phyloP scores from a whole-genome alignment of 2,797 vertebrate genomes.

The Paedocypris micromegethes region DNA sequence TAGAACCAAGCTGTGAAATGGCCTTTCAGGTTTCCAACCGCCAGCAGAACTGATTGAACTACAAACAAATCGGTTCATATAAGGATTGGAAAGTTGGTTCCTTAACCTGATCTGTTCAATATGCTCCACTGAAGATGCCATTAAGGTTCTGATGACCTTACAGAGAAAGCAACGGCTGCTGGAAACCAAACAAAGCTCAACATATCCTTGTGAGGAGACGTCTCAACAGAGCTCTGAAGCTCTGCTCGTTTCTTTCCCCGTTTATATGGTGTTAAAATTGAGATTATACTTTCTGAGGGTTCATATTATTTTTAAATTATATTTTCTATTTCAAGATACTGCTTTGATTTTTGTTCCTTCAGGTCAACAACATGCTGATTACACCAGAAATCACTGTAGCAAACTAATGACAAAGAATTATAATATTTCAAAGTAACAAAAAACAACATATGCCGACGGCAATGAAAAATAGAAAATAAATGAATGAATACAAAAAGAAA shows the following conservation, averaged over 20 bases:
- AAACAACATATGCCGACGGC: no score
- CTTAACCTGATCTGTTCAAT: conserved; percentile 48
- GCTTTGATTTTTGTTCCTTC: no score
- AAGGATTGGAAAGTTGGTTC: conserved; percentile 67
- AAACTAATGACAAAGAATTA: no score
- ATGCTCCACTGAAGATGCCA: conserved; percentile 49
- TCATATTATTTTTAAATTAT: no score
- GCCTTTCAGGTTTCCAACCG: conserved; percentile 9
- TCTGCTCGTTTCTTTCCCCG: conserved; percentile 19
- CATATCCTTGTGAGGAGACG: conserved; percentile 51
- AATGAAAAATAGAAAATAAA: no score
- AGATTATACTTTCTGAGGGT: no score
- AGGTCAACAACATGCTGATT: no score
- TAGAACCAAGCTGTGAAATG: background rate
- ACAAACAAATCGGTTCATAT: conserved; percentile 63
- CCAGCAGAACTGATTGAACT: conserved; percentile 29
- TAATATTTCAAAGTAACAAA: no score
- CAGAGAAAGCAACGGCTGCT: conserved; percentile 40
- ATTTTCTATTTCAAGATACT: no score
- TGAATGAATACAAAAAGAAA: no score
- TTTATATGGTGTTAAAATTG: conserved; percentile 29
- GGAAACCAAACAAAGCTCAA: conserved; percentile 48
- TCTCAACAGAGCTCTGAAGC: conserved; percentile 3
- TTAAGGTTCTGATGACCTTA: conserved; percentile 44
- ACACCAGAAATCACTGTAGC: no score